These are phyloP conservation scores for Agonopterix subpropinquella DNA, from an alignment of 2,888 invertebrate species.

Conservation along the genomic window DNA sequence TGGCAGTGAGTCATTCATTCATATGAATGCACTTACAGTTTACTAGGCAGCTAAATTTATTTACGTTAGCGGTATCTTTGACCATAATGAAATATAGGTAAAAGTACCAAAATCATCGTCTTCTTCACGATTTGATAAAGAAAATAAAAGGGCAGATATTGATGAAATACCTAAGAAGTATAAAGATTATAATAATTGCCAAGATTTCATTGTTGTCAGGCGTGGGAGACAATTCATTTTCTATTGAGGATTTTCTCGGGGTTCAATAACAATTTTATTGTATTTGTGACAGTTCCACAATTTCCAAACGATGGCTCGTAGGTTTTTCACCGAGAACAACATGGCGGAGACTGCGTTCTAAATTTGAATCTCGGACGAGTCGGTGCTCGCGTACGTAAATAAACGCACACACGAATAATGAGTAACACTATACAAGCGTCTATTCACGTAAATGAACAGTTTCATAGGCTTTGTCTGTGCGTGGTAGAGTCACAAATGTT, in stretches of 20 bases:
- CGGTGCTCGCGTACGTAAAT: constrained; percentile 76
- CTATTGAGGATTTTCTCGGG: background rate
- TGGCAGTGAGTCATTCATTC: constrained; percentile 62
- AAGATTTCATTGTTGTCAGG: too few species aligned
- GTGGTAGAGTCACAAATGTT: background rate
- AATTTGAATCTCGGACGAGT: constrained; percentile 76
- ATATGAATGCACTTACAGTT: constrained; percentile 51
- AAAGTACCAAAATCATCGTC: too few species aligned
- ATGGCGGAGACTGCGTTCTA: constrained; percentile 72
- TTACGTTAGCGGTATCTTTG: constrained; percentile 37
- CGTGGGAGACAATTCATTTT: background rate
- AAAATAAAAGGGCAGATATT: too few species aligned
- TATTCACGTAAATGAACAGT: background rate
- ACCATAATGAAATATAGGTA: background rate
- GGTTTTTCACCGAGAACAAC: constrained; percentile 72
- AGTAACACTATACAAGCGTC: constrained; percentile 68
- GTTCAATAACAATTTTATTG: constrained; percentile 5
- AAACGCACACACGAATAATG: constrained; percentile 73
- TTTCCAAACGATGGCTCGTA: constrained; percentile 60
- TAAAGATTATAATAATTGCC: too few species aligned
- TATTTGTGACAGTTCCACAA: constrained; percentile 46
- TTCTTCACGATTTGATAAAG: too few species aligned
- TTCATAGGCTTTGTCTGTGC: background rate
- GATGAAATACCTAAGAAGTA: too few species aligned
- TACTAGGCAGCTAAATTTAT: constrained; percentile 46